These are phyloP conservation scores for Galerucella pusilla DNA, from an alignment of 2,888 invertebrate genomes.

Conservation along the genomic window DNA sequence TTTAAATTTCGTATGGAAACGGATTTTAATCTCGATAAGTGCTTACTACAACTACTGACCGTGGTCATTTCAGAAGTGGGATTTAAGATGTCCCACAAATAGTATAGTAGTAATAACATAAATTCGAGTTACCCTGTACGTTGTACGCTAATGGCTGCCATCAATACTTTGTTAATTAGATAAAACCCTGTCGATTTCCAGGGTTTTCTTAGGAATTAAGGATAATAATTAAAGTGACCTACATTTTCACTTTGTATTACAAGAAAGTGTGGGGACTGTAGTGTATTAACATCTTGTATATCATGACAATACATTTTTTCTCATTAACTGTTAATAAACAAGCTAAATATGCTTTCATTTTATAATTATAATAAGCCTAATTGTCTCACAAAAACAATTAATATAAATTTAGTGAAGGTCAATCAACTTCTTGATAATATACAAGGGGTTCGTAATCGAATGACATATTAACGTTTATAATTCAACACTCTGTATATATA, in stretches of 20 bases:
- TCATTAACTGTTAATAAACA: constrained; percentile 26
- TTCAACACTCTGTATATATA: no score
- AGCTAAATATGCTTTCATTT: constrained; percentile 25
- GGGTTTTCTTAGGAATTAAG: constrained; percentile 19
- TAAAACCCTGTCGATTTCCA: constrained; percentile 38
- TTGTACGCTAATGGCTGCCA: constrained; percentile 27
- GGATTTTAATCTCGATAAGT: constrained; percentile 10
- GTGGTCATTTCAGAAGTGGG: constrained; percentile 1
- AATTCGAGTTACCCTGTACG: constrained; percentile 28
- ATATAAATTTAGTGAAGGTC: constrained; percentile 9
- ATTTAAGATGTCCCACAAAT: neutral
- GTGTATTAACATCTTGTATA: neutral
- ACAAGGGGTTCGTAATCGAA: neutral
- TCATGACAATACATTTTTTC: constrained; percentile 21
- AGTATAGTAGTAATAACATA: neutral
- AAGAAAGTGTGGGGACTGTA: neutral
- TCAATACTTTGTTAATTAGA: constrained; percentile 38
- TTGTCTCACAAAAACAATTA: constrained; percentile 10
- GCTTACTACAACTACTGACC: neutral
- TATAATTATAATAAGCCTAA: constrained; percentile 6
- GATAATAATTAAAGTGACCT: constrained; percentile 22
- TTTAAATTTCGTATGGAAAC: no score
- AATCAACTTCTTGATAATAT: neutral
- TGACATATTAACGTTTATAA: no score
- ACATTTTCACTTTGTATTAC: neutral